phyloP scores from a whole-genome alignment of 2,888 invertebrate species.

The Synanthedon myopaeformis region DNA sequence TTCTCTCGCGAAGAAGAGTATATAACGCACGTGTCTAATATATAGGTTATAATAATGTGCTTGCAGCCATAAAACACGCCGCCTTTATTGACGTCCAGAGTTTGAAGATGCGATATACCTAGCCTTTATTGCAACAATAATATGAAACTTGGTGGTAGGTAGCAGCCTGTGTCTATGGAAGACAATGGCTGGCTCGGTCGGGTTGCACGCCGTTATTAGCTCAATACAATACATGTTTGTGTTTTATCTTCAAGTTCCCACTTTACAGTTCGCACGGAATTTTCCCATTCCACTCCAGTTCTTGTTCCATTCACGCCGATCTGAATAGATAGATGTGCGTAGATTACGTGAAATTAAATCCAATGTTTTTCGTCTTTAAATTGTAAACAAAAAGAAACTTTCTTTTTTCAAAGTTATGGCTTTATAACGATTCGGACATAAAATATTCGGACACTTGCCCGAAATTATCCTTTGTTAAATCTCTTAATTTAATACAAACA shows the following conservation, averaged over 20 bases:
- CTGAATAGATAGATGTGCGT: not conserved
- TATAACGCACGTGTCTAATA: too few relatives aligned
- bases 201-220: slow-evolving; percentile 39
- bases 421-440: too few relatives aligned
- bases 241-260: slow-evolving; percentile 49
- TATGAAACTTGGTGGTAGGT: slow-evolving; percentile 1
- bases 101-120: not conserved
- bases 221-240: slow-evolving; percentile 48
- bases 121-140: not conserved
- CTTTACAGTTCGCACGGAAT: slow-evolving; percentile 50
- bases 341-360: too few relatives aligned
- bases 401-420: too few relatives aligned
- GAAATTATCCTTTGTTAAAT: too few relatives aligned
- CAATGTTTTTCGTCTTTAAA: too few relatives aligned
- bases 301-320: slow-evolving; percentile 22
- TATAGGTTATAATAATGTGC: not conserved
- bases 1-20: too few relatives aligned
- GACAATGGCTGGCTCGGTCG: slow-evolving; percentile 33
- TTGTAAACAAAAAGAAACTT: too few relatives aligned
- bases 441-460: too few relatives aligned
- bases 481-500: too few relatives aligned
- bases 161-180: slow-evolving; percentile 8
- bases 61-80: not conserved
- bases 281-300: slow-evolving; percentile 44
- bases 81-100: not conserved